Percentiles rank a stretch among this genome's conserved stretches.
Conservation (phyloP, 2,113 vertebrate genomes). For the Chaetodon trifascialis region DNA sequence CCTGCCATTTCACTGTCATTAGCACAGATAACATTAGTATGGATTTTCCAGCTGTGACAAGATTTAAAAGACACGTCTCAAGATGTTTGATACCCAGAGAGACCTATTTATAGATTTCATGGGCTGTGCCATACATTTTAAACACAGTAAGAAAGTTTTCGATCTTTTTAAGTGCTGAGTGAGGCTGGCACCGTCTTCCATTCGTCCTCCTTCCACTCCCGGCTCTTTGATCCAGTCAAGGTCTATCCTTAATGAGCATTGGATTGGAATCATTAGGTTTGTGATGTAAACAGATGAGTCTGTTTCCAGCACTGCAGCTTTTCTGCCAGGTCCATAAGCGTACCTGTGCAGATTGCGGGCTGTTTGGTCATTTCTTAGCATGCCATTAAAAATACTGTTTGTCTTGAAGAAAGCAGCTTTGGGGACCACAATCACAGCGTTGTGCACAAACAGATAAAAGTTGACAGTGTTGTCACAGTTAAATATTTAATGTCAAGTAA, state of each 20-base stretch:
- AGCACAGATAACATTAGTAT: conserved; percentile 47
- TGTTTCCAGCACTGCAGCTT: background rate
- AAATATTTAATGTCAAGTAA: background rate
- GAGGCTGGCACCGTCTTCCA: conserved; percentile 19
- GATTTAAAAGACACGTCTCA: conserved; percentile 43
- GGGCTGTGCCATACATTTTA: conserved; percentile 42
- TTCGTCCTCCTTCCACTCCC: conserved; percentile 2
- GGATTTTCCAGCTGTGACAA: conserved; percentile 47
- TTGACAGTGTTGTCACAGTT: background rate
- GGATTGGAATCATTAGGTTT: conserved; percentile 7
- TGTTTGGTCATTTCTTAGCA: background rate
- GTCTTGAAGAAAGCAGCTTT: background rate
- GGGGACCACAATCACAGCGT: background rate
- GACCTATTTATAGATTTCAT: conserved; percentile 54
- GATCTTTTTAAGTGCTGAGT: conserved; percentile 29
- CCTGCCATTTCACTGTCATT: conserved; percentile 43
- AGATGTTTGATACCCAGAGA: conserved; percentile 41
- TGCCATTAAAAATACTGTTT: background rate
- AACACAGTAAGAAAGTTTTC: conserved; percentile 40
- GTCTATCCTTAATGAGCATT: conserved; percentile 20
- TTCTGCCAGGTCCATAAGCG: background rate
- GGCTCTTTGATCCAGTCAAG: conserved; percentile 36
- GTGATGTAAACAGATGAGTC: background rate
- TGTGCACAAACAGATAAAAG: background rate
- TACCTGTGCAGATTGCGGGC: background rate